Evolutionary conservation across 2,888 invertebrate genomes (phyloP), one percentile per base, ranked within the genome.

Genomic region (Aspidiotus rigidus): DNA sequence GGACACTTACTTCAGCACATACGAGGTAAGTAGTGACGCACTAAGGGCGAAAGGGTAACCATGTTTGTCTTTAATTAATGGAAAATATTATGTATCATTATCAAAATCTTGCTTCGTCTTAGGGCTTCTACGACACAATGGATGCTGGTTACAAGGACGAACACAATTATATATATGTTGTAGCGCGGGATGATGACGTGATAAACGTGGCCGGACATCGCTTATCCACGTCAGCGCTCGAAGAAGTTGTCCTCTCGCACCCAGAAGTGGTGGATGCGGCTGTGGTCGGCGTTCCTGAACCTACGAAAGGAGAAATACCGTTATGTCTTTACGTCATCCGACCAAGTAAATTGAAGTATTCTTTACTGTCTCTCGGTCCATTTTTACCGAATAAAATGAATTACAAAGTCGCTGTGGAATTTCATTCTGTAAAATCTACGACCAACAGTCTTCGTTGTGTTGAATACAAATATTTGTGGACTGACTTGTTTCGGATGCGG

Each of bases 141-240:
- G 96, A 96, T 77, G 93, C 93, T 0, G 96, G 95, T 0, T 91
- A 88, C 78, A 83, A 85, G 70, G 92, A 93, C 76, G 84, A 87
- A 67, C 85, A 87, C 73, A 93, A 93, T 0, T 90, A 90, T 69
- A 83, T 96, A 2, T 92, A 88, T 79, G 92, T 96, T 13, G 90
- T 93, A 64, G 90, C 94, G 0, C 82, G 96, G 44, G 93, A 91
- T 71, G 96, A 96, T 79, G 96, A 96, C 78, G 89, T 93, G 71
- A 95, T 96, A 75, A 96, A 96, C 77, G 95, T 96, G 1, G 92
- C 96, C 0, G 96, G 95, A 0, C 95, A 95, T 77, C 81, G 95
- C 64, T 81, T 96, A 56, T 93, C 93, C 0, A 93, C 94, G 0
- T 86, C 90, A 0, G 90, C 92, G 0, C 78, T 96, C 6, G 96